These are phyloP conservation scores for Brachylomia viminalis DNA, from an alignment of 2,888 invertebrate genomes.

Conservation along the genomic window DNA sequence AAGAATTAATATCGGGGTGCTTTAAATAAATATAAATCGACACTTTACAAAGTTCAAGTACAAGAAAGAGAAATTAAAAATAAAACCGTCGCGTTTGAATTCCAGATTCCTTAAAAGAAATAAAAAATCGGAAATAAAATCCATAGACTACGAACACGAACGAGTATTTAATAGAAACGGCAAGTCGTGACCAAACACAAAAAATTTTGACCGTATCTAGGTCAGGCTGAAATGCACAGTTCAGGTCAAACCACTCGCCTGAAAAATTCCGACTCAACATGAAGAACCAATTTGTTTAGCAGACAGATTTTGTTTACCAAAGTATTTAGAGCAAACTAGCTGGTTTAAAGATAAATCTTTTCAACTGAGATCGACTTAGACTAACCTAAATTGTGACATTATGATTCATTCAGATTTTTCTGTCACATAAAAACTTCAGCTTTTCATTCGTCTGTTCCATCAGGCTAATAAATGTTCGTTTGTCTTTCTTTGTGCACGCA, in stretches of 20 bases:
- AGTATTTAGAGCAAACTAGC: conserved; percentile 45
- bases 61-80: background rate
- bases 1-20: background rate
- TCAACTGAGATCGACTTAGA: conserved; percentile 2
- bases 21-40: background rate
- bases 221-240: conserved; percentile 68
- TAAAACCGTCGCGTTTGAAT: background rate
- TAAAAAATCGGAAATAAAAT: conserved; percentile 15
- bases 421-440: background rate
- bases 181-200: conserved; percentile 53
- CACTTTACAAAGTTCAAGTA: background rate
- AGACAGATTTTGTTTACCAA: conserved; percentile 44
- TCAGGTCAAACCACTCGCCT: conserved; percentile 69
- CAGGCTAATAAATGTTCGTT: background rate
- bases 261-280: conserved; percentile 56
- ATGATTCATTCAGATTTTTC: conserved; percentile 3
- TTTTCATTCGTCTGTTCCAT: background rate
- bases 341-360: conserved; percentile 20
- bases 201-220: conserved; percentile 64
- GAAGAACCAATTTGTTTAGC: conserved; percentile 60
- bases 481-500: background rate
- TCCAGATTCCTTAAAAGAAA: conserved; percentile 20
- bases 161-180: conserved; percentile 47
- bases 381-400: conserved; percentile 24
- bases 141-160: conserved; percentile 29